These are phyloP conservation scores for Enteromius anoplus DNA, from an alignment of 2,797 vertebrate genomes.

Conservation along the genomic window DNA sequence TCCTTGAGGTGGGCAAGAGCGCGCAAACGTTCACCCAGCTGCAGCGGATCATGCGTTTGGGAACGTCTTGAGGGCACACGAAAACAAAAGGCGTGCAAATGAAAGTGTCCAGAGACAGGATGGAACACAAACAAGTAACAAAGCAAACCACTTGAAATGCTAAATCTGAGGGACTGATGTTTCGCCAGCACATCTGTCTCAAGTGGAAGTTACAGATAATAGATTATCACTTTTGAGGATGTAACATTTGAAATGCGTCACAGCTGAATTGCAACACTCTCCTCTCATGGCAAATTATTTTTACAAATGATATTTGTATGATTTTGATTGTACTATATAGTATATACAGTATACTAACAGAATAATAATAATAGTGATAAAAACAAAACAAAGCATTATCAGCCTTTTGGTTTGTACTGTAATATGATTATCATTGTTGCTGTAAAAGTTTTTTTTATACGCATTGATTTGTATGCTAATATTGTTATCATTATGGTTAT, in stretches of 20 bases:
- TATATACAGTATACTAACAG: no score
- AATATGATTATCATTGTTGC: neutral
- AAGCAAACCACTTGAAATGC: conserved; percentile 38
- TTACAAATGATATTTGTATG: neutral
- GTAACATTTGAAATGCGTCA: neutral
- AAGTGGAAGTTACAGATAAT: neutral
- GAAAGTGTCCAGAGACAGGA: conserved; percentile 48
- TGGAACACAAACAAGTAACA: conserved; percentile 28
- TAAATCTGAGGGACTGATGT: conserved; percentile 24
- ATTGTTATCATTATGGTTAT: neutral
- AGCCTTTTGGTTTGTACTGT: neutral
- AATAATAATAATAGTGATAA: neutral
- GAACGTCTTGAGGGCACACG: conserved; percentile 37
- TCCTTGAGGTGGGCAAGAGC: conserved; percentile 21
- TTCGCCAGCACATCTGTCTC: conserved; percentile 26
- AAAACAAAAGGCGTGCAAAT: conserved; percentile 51
- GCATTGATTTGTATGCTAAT: neutral
- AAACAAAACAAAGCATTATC: neutral
- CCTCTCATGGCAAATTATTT: neutral
- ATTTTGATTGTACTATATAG: no score
- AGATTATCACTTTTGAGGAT: neutral
- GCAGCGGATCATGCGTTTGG: conserved; percentile 18
- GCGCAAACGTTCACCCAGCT: conserved; percentile 45
- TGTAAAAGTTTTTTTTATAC: neutral
- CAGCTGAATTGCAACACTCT: neutral